Evolutionary conservation across 1,140 invertebrate species (phyloP).

Genomic region (Venustaconcha ellipsiformis): DNA sequence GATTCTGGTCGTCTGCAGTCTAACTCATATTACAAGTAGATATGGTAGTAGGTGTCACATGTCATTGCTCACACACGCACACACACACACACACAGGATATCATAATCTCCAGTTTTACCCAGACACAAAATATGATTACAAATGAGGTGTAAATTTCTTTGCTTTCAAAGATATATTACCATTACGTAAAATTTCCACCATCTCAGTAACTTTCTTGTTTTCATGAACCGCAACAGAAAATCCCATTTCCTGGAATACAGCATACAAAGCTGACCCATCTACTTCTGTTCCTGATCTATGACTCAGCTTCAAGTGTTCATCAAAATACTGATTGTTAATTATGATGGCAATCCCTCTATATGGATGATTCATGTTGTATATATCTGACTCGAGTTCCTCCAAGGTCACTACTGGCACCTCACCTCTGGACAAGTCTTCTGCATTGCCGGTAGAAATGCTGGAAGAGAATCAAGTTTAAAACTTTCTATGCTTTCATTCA

Average conservation of each 20-base stretch:
- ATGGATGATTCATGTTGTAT: slow-evolving; percentile 89
- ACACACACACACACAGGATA: no score
- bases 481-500: no score
- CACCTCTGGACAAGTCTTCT: not conserved
- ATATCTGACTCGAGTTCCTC: slow-evolving; percentile 38
- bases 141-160: not conserved
- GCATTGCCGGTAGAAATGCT: no score
- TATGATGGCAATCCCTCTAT: slow-evolving; percentile 86
- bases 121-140: no score
- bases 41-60: no score
- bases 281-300: slow-evolving; percentile 80
- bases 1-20: no score
- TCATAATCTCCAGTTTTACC: no score
- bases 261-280: slow-evolving; percentile 68
- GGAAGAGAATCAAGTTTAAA: no score
- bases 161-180: slow-evolving; percentile 28
- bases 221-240: slow-evolving; percentile 76
- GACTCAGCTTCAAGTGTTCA: slow-evolving; percentile 71
- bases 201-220: slow-evolving; percentile 77
- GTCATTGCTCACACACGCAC: no score
- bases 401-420: slow-evolving; percentile 6
- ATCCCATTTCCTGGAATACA: slow-evolving; percentile 78
- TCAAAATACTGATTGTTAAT: slow-evolving; percentile 86
- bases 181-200: slow-evolving; percentile 27
- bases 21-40: no score